Percentiles rank a stretch among this genome's conserved stretches.
Evolutionary conservation across 2,797 vertebrate species (phyloP).

Genomic region (Knipowitschia caucasica): DNA sequence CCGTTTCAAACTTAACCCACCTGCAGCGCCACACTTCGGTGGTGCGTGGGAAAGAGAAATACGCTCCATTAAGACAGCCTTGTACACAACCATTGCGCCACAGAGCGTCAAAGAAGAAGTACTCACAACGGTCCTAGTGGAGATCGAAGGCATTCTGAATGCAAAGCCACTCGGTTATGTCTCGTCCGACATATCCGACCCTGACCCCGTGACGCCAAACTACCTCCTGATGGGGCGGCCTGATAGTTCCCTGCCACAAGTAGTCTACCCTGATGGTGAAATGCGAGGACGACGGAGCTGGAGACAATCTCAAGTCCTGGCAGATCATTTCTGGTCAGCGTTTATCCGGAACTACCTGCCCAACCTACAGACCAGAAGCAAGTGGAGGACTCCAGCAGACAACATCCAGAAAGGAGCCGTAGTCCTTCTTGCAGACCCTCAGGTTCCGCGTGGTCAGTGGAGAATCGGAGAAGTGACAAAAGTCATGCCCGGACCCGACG

Average conservation of each 20-base stretch:
- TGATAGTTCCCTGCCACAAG: neutral
- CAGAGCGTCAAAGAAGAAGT: neutral
- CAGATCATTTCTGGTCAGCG: constrained; percentile 7
- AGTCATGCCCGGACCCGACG: neutral
- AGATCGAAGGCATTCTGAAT: neutral
- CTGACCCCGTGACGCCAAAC: neutral
- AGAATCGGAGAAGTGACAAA: neutral
- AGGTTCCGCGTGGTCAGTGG: neutral
- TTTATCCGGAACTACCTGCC: no score
- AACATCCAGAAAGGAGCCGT: neutral
- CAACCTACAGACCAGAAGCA: neutral
- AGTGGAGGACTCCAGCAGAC: no score
- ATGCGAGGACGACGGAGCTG: neutral
- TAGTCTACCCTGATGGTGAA: neutral
- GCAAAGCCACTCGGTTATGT: neutral
- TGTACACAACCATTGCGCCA: neutral
- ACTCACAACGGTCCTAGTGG: neutral
- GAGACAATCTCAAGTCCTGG: neutral
- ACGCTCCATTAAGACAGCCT: neutral
- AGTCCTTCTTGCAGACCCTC: neutral
- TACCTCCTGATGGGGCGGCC: neutral
- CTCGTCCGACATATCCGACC: neutral
- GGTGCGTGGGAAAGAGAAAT: neutral
- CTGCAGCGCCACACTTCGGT: neutral
- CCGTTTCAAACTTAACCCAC: neutral